Percentiles rank a stretch among this genome's conserved stretches.
phyloP scores from a whole-genome alignment of 2,888 invertebrate genomes.

The Trichopria drosophilae region DNA sequence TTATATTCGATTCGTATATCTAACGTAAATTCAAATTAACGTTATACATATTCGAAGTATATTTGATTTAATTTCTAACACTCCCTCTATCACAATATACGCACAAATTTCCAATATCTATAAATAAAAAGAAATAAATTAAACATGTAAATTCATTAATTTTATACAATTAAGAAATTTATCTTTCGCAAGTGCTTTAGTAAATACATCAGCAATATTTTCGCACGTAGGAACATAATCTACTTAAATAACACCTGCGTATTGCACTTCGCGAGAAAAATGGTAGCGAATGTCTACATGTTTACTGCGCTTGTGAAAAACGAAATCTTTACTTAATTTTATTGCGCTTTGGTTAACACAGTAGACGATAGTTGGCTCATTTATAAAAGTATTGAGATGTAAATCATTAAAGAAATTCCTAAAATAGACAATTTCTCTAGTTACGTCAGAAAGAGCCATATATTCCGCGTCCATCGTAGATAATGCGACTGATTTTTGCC shows the following conservation, averaged over 20 bases:
- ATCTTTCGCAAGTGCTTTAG: neutral
- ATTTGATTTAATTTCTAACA: no score
- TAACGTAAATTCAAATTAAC: no score
- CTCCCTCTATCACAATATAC: no score
- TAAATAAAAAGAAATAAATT: no score
- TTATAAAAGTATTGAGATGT: constrained; percentile 16
- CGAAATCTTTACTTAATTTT: neutral
- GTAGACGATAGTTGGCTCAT: neutral
- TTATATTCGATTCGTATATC: no score
- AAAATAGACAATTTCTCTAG: constrained; percentile 19
- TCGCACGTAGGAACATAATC: neutral
- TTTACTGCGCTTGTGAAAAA: neutral
- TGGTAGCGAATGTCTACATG: constrained; percentile 5
- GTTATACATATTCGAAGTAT: no score
- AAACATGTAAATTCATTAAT: no score
- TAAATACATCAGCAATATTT: neutral
- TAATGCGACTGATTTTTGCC: constrained; percentile 13
- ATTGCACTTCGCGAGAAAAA: neutral
- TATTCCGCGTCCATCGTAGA: constrained; percentile 19
- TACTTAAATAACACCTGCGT: neutral
- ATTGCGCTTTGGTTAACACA: neutral
- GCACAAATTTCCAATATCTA: no score
- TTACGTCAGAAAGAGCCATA: constrained; percentile 23
- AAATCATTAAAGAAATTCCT: constrained; percentile 9
- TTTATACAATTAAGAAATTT: no score